Percentiles rank a stretch among this genome's conserved stretches.
Conservation (phyloP, 2,113 vertebrate species). For the Leptosomus discolor region DNA sequence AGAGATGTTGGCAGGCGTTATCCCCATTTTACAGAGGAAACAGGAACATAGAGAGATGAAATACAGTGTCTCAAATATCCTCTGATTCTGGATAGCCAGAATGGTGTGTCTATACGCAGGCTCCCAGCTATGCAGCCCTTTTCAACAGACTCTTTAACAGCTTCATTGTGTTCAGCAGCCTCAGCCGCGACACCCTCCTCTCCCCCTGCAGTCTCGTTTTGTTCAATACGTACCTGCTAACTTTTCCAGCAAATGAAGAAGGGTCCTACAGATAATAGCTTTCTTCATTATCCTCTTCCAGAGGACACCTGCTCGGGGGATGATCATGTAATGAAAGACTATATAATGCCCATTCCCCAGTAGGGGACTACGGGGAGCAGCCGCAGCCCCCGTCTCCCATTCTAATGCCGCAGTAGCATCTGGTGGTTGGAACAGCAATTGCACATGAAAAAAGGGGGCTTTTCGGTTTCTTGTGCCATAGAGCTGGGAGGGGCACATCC, state of each 20-base stretch:
- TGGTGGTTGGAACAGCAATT: constrained; percentile 36
- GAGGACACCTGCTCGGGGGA: not conserved
- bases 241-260: not conserved
- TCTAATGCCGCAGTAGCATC: constrained; percentile 46
- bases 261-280: not conserved
- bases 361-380: not conserved
- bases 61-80: not conserved
- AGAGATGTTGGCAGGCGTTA: not conserved
- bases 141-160: not conserved
- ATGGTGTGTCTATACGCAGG: not conserved
- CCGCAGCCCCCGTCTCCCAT: not conserved
- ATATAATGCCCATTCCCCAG: not conserved
- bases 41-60: not conserved
- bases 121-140: not conserved
- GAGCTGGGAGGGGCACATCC: not conserved
- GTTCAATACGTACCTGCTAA: not conserved
- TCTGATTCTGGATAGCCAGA: not conserved
- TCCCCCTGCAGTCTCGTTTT: not conserved
- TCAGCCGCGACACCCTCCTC: not conserved
- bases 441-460: not conserved
- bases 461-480: not conserved
- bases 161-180: not conserved
- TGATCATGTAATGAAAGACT: not conserved
- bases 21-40: not conserved
- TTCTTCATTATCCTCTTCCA: not conserved